These are phyloP conservation scores for Callospermophilus lateralis DNA, from an alignment of 2,113 vertebrate genomes.

Conservation along the genomic window DNA sequence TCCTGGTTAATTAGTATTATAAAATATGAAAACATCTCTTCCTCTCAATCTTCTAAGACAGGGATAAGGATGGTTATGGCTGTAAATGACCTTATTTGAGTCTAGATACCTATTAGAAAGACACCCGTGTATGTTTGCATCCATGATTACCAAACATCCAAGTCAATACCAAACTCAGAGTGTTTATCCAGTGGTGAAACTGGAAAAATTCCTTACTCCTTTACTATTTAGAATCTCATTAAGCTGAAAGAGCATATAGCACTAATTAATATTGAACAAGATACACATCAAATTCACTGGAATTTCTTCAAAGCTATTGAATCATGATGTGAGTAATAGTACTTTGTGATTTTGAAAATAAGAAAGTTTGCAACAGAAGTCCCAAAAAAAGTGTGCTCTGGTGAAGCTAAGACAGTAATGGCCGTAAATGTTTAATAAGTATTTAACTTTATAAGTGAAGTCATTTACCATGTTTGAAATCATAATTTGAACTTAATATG, in stretches of 20 bases:
- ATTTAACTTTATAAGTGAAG: no score
- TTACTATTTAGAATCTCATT: neutral
- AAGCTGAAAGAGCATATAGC: neutral
- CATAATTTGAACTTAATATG: neutral
- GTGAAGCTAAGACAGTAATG: neutral
- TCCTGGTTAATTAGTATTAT: neutral
- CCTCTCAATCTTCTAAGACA: neutral
- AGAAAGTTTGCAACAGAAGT: neutral
- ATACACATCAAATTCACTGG: neutral
- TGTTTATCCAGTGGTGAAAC: no score
- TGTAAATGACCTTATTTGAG: neutral
- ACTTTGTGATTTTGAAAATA: neutral
- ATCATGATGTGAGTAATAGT: neutral
- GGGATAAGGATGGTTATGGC: neutral
- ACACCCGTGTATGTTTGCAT: rapidly evolving
- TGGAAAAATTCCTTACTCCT: neutral
- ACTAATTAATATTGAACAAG: neutral
- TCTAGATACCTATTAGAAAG: neutral
- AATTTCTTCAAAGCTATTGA: neutral
- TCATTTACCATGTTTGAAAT: neutral
- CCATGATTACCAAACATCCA: neutral
- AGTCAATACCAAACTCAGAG: neutral
- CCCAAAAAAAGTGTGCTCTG: neutral
- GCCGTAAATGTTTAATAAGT: slow-evolving; percentile 12
- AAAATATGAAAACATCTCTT: neutral